phyloP scores from a whole-genome alignment of 2,888 invertebrate genomes.

The Biston betularia region DNA sequence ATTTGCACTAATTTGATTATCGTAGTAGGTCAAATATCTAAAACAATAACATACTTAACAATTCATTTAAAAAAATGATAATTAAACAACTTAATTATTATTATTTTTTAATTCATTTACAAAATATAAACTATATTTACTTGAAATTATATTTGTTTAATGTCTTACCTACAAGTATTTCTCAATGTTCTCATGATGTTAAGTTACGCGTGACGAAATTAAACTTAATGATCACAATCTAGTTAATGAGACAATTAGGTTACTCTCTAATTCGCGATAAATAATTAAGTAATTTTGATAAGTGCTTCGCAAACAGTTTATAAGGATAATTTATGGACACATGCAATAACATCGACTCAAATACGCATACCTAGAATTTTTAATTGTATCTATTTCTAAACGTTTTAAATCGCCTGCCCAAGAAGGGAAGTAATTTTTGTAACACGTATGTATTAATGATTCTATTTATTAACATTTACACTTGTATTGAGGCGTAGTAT shows the following conservation, averaged over 20 bases:
- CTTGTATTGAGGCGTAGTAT: no score
- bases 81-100: no score
- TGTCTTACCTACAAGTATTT: slow-evolving; percentile 31
- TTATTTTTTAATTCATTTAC: no score
- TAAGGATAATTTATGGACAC: background rate
- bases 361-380: background rate
- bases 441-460: no score
- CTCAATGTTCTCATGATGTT: slow-evolving; percentile 33
- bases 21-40: no score
- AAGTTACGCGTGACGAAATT: slow-evolving; percentile 38
- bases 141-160: slow-evolving; percentile 7
- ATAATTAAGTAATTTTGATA: slow-evolving; percentile 23
- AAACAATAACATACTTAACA: no score
- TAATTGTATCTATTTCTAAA: background rate
- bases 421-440: no score
- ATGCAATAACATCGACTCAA: background rate
- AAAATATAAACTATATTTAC: background rate
- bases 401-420: no score
- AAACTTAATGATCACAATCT: slow-evolving; percentile 32
- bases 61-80: no score
- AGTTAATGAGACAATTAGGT: slow-evolving; percentile 40
- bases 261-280: slow-evolving; percentile 41
- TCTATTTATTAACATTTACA: no score
- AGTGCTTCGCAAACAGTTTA: background rate
- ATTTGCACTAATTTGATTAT: no score